Percentiles rank a stretch among this genome's conserved stretches.
phyloP scores from a whole-genome alignment of 2,113 vertebrate species.

The Pachycephala philippinensis region DNA sequence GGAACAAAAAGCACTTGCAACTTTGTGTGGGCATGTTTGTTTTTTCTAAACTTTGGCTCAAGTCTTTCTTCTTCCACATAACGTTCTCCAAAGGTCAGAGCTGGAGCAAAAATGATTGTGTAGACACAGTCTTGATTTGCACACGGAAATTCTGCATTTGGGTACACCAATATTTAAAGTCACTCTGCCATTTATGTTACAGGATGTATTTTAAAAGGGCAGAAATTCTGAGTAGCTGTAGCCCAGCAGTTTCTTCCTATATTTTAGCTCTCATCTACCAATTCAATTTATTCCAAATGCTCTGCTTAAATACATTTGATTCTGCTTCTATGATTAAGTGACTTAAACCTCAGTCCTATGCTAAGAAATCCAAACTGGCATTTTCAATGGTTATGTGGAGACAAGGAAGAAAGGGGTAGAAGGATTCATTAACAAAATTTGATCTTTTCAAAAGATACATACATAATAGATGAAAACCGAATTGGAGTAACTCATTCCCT shows the following conservation, averaged over 20 bases:
- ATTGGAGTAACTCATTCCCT: background rate
- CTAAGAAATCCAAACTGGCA: background rate
- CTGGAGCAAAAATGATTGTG: background rate
- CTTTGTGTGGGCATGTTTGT: background rate
- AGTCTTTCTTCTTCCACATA: background rate
- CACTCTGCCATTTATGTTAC: background rate
- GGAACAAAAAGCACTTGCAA: background rate
- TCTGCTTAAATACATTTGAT: background rate
- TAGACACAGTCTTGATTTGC: background rate
- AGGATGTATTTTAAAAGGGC: background rate
- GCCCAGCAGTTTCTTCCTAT: background rate
- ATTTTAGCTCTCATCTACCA: background rate
- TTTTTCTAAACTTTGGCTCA: background rate
- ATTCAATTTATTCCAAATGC: background rate
- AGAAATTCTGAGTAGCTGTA: background rate
- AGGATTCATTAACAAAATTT: background rate
- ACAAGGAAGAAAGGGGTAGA: background rate
- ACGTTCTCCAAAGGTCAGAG: background rate
- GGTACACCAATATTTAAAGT: background rate
- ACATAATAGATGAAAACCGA: background rate
- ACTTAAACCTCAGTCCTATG: background rate
- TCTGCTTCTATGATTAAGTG: background rate
- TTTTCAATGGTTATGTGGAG: background rate
- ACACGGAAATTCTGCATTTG: background rate
- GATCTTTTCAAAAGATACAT: background rate